Percentiles rank a stretch among this genome's conserved stretches.
These are phyloP conservation scores for Diaprepes abbreviatus DNA, from an alignment of 2,888 invertebrate genomes.

Conservation along the genomic window DNA sequence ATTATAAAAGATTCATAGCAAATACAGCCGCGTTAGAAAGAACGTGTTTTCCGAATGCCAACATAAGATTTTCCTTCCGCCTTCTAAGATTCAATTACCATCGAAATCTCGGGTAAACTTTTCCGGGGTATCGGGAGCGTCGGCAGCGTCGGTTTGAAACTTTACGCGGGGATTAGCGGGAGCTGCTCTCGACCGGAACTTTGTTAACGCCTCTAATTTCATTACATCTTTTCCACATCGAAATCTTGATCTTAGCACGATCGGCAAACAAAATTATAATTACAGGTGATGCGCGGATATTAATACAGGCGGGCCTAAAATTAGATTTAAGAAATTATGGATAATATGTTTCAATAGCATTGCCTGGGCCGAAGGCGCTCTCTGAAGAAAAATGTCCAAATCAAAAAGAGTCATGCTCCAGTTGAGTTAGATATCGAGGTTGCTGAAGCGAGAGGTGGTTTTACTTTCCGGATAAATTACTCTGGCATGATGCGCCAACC, in stretches of 20 bases:
- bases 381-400: too few species aligned
- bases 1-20: not conserved
- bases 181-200: conserved; percentile 14
- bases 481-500: too few species aligned
- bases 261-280: conserved; percentile 44
- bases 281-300: conserved; percentile 28
- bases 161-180: conserved; percentile 29
- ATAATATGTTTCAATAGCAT: too few species aligned
- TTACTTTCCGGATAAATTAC: too few species aligned
- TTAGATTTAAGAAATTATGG: not conserved
- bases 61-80: conserved; percentile 6
- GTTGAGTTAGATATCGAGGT: too few species aligned
- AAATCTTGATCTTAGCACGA: conserved; percentile 35
- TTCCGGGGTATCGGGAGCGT: not conserved
- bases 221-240: conserved; percentile 22
- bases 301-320: not conserved
- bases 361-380: too few species aligned
- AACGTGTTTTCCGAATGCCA: not conserved
- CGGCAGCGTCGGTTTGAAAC: not conserved
- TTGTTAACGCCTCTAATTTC: conserved; percentile 32
- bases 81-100: conserved; percentile 15
- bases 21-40: not conserved
- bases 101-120: conserved; percentile 38
- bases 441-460: too few species aligned
- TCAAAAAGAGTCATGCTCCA: too few species aligned